These are phyloP conservation scores for Dasypus novemcinctus DNA, from an alignment of 2,113 vertebrate genomes.

Conservation along the genomic window DNA sequence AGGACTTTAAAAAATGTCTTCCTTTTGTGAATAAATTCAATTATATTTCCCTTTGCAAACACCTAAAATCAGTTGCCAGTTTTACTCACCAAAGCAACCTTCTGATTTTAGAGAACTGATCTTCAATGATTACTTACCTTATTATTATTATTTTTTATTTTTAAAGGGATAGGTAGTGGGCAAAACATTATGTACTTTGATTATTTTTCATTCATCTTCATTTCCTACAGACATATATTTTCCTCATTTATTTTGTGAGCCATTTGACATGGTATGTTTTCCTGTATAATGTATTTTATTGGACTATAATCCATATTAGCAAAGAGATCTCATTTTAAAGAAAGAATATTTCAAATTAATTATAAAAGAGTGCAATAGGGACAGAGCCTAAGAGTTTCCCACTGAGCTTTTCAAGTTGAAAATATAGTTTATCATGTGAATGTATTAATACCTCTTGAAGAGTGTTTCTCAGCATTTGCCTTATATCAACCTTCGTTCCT, in stretches of 20 bases:
- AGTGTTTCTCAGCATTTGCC: slow-evolving; percentile 10
- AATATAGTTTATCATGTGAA: slow-evolving; percentile 27
- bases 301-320: slow-evolving; percentile 52
- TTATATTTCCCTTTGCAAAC: slow-evolving; percentile 22
- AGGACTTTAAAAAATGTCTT: background rate
- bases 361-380: background rate
- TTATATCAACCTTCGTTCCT: background rate
- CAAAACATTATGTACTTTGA: slow-evolving; percentile 8
- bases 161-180: background rate
- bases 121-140: slow-evolving; percentile 3
- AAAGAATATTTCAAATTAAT: slow-evolving; percentile 47
- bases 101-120: background rate
- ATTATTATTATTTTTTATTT: background rate
- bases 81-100: slow-evolving; percentile 16
- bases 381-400: slow-evolving; percentile 27
- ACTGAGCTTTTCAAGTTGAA: background rate
- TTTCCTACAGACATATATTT: slow-evolving; percentile 50
- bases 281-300: slow-evolving; percentile 63
- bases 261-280: slow-evolving; percentile 48
- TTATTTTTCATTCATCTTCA: slow-evolving; percentile 30
- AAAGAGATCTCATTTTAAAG: slow-evolving; percentile 46
- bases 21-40: slow-evolving; percentile 42
- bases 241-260: slow-evolving; percentile 59
- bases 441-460: slow-evolving; percentile 27
- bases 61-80: background rate